phyloP scores from a whole-genome alignment of 2,888 invertebrate genomes.

The Bursaphelenchus okinawaensis region DNA sequence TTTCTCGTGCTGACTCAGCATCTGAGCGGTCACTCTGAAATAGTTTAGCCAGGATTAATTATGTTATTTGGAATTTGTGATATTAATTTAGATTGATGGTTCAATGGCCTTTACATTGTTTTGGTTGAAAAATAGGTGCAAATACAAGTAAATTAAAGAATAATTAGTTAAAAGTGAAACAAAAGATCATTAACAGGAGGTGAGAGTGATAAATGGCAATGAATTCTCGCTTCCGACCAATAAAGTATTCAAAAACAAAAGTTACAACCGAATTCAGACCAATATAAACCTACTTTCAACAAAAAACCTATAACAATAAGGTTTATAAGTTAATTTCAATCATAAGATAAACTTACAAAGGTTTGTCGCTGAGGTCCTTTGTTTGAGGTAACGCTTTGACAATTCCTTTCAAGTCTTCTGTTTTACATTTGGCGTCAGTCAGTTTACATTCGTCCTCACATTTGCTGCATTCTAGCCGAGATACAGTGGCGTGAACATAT shows the following conservation, averaged over 20 bases:
- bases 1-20: constrained; percentile 44
- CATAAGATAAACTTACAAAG: neutral
- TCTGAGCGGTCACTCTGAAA: constrained; percentile 28
- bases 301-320: neutral
- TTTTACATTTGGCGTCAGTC: neutral
- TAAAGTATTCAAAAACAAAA: too few species aligned
- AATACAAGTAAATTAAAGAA: too few species aligned
- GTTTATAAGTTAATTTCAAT: neutral
- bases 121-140: constrained; percentile 1
- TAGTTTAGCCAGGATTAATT: neutral
- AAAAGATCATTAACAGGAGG: too few species aligned
- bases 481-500: neutral
- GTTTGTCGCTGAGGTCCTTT: neutral
- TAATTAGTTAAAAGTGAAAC: too few species aligned
- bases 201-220: too few species aligned
- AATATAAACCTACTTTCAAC: too few species aligned
- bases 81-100: neutral
- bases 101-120: neutral
- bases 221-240: too few species aligned
- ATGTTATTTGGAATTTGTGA: too few species aligned
- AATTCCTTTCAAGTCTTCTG: neutral
- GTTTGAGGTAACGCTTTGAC: neutral
- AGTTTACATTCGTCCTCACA: neutral
- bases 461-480: neutral
- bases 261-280: too few species aligned